Evolutionary conservation across 2,797 vertebrate genomes (phyloP).

Genomic region (Syngnathus rostellatus): DNA sequence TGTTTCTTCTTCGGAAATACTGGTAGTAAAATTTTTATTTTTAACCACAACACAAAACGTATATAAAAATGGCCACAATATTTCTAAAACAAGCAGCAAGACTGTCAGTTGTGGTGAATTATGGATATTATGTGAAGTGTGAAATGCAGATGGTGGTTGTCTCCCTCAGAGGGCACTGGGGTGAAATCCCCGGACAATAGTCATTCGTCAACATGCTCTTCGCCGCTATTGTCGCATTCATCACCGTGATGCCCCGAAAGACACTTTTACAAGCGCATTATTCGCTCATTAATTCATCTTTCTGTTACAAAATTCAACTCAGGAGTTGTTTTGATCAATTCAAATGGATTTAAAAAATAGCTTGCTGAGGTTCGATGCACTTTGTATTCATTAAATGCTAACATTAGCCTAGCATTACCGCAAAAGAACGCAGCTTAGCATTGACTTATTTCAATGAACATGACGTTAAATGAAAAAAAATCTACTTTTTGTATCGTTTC

Average conservation of each 20-base stretch:
- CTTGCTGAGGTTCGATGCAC: no score
- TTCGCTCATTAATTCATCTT: constrained; percentile 96
- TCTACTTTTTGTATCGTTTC: neutral
- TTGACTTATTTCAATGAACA: no score
- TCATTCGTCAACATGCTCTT: constrained; percentile 89
- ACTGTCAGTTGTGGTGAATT: constrained; percentile 29
- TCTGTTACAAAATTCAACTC: constrained; percentile 78
- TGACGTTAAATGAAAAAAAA: no score
- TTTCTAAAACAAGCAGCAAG: constrained; percentile 47
- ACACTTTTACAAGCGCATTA: constrained; percentile 80
- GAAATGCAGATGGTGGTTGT: constrained; percentile 48
- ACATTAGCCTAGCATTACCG: no score
- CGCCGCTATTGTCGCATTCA: constrained; percentile 80
- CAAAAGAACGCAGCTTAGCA: no score
- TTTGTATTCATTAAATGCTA: no score
- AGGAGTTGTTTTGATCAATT: constrained; percentile 29
- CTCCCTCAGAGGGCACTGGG: constrained; percentile 53
- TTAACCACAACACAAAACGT: neutral
- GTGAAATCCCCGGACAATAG: constrained; percentile 77
- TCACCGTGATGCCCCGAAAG: constrained; percentile 81
- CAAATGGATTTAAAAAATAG: no score
- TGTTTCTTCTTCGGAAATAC: no score
- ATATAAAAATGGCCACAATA: neutral
- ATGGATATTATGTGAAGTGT: constrained; percentile 52
- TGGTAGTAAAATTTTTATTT: constrained; percentile 27